Conservation (phyloP, 2,113 vertebrate genomes). For the Siniperca knerii region DNA sequence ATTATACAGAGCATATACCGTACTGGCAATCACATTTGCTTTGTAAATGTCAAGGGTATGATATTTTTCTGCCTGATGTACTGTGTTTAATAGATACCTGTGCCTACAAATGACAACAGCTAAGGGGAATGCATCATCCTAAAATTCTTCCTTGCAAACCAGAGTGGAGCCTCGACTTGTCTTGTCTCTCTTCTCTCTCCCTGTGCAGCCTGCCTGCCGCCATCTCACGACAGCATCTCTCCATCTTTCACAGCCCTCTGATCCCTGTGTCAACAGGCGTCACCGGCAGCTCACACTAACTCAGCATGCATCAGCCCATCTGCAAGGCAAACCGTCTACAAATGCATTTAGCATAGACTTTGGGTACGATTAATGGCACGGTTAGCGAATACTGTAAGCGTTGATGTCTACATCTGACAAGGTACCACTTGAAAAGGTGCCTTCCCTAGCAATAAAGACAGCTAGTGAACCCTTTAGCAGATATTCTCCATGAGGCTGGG, state of each 20-base stretch:
- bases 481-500: conserved; percentile 51
- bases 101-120: conserved; percentile 37
- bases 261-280: conserved; percentile 79
- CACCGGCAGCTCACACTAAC: conserved; percentile 71
- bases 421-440: conserved; percentile 44
- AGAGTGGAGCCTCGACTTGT: conserved; percentile 52
- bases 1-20: neutral
- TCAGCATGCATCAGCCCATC: conserved; percentile 66
- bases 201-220: conserved; percentile 65
- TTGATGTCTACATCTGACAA: conserved; percentile 68
- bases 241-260: conserved; percentile 78
- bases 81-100: conserved; percentile 26
- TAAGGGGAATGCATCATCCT: conserved; percentile 25
- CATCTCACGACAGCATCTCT: conserved; percentile 76
- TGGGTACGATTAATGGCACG: conserved; percentile 59
- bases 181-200: conserved; percentile 53
- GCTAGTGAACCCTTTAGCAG: conserved; percentile 32
- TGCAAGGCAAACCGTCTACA: conserved; percentile 68
- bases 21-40: neutral
- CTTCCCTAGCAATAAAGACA: conserved; percentile 43
- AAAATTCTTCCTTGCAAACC: conserved; percentile 53
- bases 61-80: conserved; percentile 10
- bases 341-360: conserved; percentile 63
- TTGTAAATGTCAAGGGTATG: neutral
- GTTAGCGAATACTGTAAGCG: conserved; percentile 58